Percentiles rank a stretch among this genome's conserved stretches.
Conservation (phyloP, 1,140 invertebrate species). For the Condylostylus longicornis region DNA sequence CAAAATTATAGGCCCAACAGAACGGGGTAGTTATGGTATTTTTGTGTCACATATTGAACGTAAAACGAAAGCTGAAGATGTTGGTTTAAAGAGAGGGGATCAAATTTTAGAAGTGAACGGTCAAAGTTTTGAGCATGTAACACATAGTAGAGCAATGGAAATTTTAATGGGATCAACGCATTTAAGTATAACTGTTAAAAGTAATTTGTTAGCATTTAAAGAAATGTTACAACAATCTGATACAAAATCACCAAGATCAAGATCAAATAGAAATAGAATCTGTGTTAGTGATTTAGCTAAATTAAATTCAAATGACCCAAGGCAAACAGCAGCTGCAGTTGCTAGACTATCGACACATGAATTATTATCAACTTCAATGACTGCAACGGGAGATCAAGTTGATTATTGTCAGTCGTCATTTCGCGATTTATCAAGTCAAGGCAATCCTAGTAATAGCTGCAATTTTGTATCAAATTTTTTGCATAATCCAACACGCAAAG, state of each 20-base stretch:
- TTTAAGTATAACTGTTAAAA: slow-evolving; percentile 91
- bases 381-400: slow-evolving; percentile 15
- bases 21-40: slow-evolving; percentile 71
- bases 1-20: slow-evolving; percentile 83
- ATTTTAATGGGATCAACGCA: slow-evolving; percentile 87
- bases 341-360: slow-evolving; percentile 22
- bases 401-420: slow-evolving; percentile 20
- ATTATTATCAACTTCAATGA: slow-evolving; percentile 10
- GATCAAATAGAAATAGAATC: slow-evolving; percentile 32
- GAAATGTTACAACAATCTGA: slow-evolving; percentile 79
- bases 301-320: slow-evolving; percentile 17
- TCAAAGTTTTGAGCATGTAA: slow-evolving; percentile 86
- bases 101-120: slow-evolving; percentile 96
- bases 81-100: slow-evolving; percentile 93
- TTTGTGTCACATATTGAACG: slow-evolving; percentile 91
- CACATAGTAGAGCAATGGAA: slow-evolving; percentile 77
- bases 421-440: background rate
- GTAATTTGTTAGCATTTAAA: slow-evolving; percentile 73
- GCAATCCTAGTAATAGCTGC: slow-evolving; percentile 5
- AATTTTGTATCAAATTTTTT: slow-evolving; percentile 26
- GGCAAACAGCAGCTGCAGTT: slow-evolving; percentile 13
- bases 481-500: slow-evolving; percentile 13
- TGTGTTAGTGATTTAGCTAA: slow-evolving; percentile 31
- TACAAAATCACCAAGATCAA: slow-evolving; percentile 52
- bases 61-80: slow-evolving; percentile 84